Conservation (phyloP, 2,888 invertebrate species). For the Glaucopsyche alexis region DNA sequence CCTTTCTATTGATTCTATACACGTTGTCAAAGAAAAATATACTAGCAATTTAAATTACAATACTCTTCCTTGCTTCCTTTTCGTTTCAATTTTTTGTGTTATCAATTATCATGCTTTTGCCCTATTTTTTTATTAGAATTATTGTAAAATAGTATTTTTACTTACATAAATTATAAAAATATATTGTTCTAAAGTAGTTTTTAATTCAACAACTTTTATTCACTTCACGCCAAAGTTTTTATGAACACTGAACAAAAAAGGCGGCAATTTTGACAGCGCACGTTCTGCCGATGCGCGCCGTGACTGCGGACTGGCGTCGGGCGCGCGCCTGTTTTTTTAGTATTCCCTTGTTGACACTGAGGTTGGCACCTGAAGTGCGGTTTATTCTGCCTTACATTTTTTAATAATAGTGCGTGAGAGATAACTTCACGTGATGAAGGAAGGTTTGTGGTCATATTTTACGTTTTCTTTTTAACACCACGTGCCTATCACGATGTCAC, state of each 20-base stretch:
- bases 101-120: background rate
- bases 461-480: constrained; percentile 29
- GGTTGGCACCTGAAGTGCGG: constrained; percentile 50
- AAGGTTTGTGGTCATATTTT: constrained; percentile 49
- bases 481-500: constrained; percentile 30
- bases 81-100: background rate
- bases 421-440: constrained; percentile 49
- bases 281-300: constrained; percentile 50
- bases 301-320: constrained; percentile 55
- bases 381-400: constrained; percentile 56
- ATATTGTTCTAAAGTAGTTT: background rate
- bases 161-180: constrained; percentile 1
- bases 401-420: constrained; percentile 53
- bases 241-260: constrained; percentile 37
- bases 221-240: constrained; percentile 36
- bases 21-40: background rate
- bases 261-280: constrained; percentile 48
- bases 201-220: background rate
- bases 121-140: constrained; percentile 3
- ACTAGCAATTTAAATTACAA: background rate
- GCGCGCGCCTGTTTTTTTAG: constrained; percentile 42
- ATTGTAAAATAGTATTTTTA: background rate
- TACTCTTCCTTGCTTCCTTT: background rate
- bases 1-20: constrained; percentile 14
- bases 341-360: constrained; percentile 51